Evolutionary conservation across 2,113 vertebrate genomes (phyloP), one percentile per base, ranked within the genome.

Genomic region (Oenanthe melanoleuca): DNA sequence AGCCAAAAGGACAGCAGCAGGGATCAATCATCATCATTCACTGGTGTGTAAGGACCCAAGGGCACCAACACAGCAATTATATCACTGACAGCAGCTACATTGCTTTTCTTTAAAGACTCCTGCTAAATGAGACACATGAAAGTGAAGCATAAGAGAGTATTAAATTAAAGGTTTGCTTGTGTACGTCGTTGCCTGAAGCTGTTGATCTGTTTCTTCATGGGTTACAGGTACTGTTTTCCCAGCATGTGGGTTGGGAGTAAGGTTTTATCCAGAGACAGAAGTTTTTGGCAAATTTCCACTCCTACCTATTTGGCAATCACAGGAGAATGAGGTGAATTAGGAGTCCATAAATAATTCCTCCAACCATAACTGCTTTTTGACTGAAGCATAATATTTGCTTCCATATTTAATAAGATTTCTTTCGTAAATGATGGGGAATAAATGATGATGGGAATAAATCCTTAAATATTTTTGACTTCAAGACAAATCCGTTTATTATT

Each of bases 111-210:
- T 93, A 92, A 94, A 95, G 88, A 84, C 47, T 50, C 26, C 11
- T 88, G 91, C 75, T 92, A 93, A 92, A 92, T 90, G 82, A 94
- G 86, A 64, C 75, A 96, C 89, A 92, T 96, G 79, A 94, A 96
- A 96, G 88, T 67, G 49, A 40, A 93, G 75, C 71, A 53, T 55
- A 64, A 86, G 89, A 73, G 64, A 88, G 75, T 47, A 83, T 74
- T 95, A 86, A 95, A 90, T 96, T 78, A 95, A 93, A 88, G 69
- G 44, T 96, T 86, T 92, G 71, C 77, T 67, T 86, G 67, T 70
- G 47, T 75, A 69, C 92, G 84, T 83, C 88, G 71, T 93, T 93
- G 94, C 95, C 95, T 92, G 87, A 49, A 94, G 95, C 88, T 88
- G 82, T 88, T 0, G 8, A 47, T 86, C 89, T 95, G 60, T 88